Evolutionary conservation across 2,888 invertebrate species (phyloP).

Genomic region (Steromphala cineraria): DNA sequence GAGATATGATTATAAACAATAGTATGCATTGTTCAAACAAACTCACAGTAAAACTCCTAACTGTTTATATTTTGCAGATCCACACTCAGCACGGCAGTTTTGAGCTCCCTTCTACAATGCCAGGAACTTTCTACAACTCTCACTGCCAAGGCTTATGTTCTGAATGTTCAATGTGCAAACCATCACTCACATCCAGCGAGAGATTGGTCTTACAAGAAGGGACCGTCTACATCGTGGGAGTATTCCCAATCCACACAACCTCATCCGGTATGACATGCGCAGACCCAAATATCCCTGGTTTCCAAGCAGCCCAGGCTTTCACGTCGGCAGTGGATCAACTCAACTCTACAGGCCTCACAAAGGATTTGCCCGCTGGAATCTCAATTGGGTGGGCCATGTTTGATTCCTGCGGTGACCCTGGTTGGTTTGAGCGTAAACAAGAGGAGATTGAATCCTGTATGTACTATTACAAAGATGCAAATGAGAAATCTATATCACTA

Average conservation of each 20-base stretch:
- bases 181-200: slow-evolving; percentile 16
- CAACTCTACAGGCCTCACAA: slow-evolving; percentile 16
- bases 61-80: neutral
- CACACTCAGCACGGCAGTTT: neutral
- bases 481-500: slow-evolving; percentile 10
- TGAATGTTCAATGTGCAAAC: slow-evolving; percentile 29
- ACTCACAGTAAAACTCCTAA: neutral
- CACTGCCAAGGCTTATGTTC: slow-evolving; percentile 32
- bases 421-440: neutral
- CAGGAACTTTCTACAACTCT: slow-evolving; percentile 1
- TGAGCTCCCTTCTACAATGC: slow-evolving; percentile 12
- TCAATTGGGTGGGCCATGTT: slow-evolving; percentile 34
- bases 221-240: slow-evolving; percentile 35
- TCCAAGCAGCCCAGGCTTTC: slow-evolving; percentile 35
- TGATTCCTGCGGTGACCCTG: slow-evolving; percentile 31
- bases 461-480: slow-evolving; percentile 24
- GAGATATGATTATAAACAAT: too few species aligned
- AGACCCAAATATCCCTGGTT: slow-evolving; percentile 30
- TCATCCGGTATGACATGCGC: neutral
- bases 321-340: slow-evolving; percentile 32
- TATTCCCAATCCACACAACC: slow-evolving; percentile 42
- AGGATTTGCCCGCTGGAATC: neutral
- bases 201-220: slow-evolving; percentile 28
- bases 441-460: slow-evolving; percentile 28
- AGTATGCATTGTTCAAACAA: too few species aligned